A percentile compares a stretch with the other conserved stretches of the same genome.
Conservation (phyloP, 1,140 invertebrate species). For the Tribolium madens region DNA sequence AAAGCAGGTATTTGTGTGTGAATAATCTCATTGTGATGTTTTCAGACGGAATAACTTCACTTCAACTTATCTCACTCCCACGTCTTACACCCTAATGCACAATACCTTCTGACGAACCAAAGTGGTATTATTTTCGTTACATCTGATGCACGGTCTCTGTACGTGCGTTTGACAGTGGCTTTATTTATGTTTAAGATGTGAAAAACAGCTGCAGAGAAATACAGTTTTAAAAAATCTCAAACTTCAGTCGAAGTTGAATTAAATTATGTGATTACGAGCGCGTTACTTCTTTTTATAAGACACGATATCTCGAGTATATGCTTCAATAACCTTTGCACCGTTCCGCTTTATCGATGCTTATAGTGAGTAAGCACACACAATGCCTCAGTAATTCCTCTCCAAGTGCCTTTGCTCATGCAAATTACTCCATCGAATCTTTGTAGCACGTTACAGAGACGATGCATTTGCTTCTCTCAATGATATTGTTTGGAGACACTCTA, state of each 20-base stretch:
- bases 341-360: constrained; percentile 51
- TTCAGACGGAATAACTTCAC: constrained; percentile 45
- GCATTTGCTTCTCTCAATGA: constrained; percentile 17
- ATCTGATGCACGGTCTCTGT: constrained; percentile 26
- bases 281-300: constrained; percentile 30
- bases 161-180: constrained; percentile 24
- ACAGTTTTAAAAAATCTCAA: not conserved
- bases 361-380: constrained; percentile 46
- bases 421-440: constrained; percentile 43
- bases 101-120: constrained; percentile 29
- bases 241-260: no score
- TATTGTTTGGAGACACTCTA: constrained; percentile 14
- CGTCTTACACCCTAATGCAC: constrained; percentile 41
- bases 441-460: constrained; percentile 12
- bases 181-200: constrained; percentile 14
- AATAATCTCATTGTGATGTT: constrained; percentile 52
- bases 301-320: constrained; percentile 42
- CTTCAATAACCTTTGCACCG: constrained; percentile 47
- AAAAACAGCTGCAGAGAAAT: not conserved
- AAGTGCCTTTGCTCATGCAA: constrained; percentile 45
- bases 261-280: constrained; percentile 42
- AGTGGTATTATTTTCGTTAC: constrained; percentile 30
- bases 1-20: constrained; percentile 56
- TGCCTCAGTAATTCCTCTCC: constrained; percentile 48
- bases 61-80: constrained; percentile 47